These are phyloP conservation scores for Polyergus mexicanus DNA, from an alignment of 1,140 invertebrate genomes.

Conservation along the genomic window DNA sequence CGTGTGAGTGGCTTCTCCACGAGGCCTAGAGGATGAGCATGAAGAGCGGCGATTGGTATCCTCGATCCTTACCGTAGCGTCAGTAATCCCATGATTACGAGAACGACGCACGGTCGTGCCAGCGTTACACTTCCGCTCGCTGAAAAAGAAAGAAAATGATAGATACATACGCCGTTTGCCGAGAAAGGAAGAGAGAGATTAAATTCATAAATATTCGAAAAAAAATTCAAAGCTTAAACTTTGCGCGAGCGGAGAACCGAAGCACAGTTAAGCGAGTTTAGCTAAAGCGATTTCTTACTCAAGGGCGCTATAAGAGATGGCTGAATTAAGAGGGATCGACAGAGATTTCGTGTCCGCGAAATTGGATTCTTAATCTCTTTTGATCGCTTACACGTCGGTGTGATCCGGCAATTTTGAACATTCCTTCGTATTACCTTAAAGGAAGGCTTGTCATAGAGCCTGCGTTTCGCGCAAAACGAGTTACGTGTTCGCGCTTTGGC, in stretches of 20 bases:
- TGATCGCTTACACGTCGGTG: constrained; percentile 9
- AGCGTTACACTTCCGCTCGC: constrained; percentile 61
- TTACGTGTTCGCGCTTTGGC: constrained; percentile 24
- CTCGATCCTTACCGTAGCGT: constrained; percentile 67
- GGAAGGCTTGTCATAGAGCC: not conserved
- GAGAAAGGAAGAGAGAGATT: not conserved
- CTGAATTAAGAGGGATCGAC: constrained; percentile 37
- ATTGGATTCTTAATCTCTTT: constrained; percentile 53
- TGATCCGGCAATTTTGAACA: constrained; percentile 12
- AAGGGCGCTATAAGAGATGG: constrained; percentile 2
- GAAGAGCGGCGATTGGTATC: constrained; percentile 9
- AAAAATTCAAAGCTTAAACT: constrained; percentile 38
- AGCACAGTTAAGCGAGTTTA: constrained; percentile 18
- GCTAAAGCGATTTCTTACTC: constrained; percentile 5
- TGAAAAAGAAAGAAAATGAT: constrained; percentile 62
- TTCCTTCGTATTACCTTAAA: not conserved
- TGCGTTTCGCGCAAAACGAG: constrained; percentile 27
- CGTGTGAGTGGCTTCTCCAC: not conserved
- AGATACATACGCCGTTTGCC: not conserved
- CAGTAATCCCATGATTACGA: constrained; percentile 64
- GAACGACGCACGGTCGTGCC: constrained; percentile 53
- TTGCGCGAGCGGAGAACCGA: constrained; percentile 7
- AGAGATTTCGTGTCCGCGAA: constrained; percentile 18
- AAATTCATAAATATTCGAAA: constrained; percentile 48
- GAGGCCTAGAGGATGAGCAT: constrained; percentile 66